phyloP scores from a whole-genome alignment of 2,888 invertebrate genomes.

The Teleogryllus oceanicus region DNA sequence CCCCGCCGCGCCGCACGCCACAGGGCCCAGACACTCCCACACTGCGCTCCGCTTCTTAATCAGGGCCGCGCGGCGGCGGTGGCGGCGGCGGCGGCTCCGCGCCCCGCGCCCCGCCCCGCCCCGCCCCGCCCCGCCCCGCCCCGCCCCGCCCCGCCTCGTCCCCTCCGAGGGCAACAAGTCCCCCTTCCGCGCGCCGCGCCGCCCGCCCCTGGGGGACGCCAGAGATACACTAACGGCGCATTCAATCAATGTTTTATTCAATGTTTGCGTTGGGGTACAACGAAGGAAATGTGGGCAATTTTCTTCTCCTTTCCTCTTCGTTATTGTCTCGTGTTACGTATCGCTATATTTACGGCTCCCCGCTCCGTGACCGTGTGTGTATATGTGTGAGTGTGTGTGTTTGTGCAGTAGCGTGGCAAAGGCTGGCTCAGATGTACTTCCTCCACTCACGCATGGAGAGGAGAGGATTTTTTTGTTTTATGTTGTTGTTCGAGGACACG shows the following conservation, averaged over 20 bases:
- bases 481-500: too few relatives aligned
- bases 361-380: background rate
- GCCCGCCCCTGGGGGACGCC: background rate
- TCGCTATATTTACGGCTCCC: background rate
- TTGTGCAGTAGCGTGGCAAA: too few relatives aligned
- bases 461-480: too few relatives aligned
- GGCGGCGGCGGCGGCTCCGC: too few relatives aligned
- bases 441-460: too few relatives aligned
- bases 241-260: conserved; percentile 18
- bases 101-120: background rate
- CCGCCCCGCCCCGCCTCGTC: background rate
- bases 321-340: background rate
- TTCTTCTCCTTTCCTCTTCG: background rate
- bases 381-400: too few relatives aligned
- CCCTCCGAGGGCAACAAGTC: conserved; percentile 3
- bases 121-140: background rate
- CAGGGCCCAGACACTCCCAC: too few relatives aligned
- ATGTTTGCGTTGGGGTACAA: conserved; percentile 5
- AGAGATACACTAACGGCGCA: background rate
- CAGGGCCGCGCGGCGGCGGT: background rate
- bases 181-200: background rate
- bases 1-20: too few relatives aligned
- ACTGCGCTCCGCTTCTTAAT: conserved; percentile 30
- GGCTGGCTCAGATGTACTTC: too few relatives aligned
- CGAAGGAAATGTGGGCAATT: conserved; percentile 7